Evolutionary conservation across 2,888 invertebrate species (phyloP).

Genomic region (Callinectes sapidus): DNA sequence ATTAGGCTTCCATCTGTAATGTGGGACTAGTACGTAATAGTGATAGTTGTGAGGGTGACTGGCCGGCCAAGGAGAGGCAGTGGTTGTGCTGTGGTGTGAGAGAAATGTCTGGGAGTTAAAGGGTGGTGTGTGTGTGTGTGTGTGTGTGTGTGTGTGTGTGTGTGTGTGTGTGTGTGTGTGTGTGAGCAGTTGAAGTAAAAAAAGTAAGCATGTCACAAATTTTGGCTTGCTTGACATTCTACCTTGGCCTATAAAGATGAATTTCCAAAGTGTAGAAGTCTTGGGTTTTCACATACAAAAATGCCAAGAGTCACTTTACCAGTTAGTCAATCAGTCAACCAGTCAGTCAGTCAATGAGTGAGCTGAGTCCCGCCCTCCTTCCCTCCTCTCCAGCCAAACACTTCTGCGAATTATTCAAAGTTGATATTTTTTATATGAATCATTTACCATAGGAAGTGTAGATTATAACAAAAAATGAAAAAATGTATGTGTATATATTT

Average conservation of each 20-base stretch:
- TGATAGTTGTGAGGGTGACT: background rate
- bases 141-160: conserved; percentile 23
- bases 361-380: background rate
- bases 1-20: background rate
- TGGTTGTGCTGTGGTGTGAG: background rate
- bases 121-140: background rate
- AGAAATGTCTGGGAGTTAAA: background rate
- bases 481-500: conserved; percentile 3
- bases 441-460: background rate
- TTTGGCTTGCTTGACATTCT: background rate
- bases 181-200: background rate
- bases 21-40: background rate
- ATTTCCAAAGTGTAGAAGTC: background rate
- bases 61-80: background rate
- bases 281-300: background rate
- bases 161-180: conserved; percentile 25
- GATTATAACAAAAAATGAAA: background rate
- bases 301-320: background rate
- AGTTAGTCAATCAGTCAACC: background rate
- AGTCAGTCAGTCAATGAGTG: background rate
- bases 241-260: background rate
- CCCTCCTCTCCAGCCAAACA: conserved; percentile 11
- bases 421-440: conserved; percentile 4
- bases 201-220: background rate
- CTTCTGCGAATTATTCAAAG: background rate